These are phyloP conservation scores for Synergus laeviventris DNA, from an alignment of 2,888 invertebrate species.

Conservation along the genomic window DNA sequence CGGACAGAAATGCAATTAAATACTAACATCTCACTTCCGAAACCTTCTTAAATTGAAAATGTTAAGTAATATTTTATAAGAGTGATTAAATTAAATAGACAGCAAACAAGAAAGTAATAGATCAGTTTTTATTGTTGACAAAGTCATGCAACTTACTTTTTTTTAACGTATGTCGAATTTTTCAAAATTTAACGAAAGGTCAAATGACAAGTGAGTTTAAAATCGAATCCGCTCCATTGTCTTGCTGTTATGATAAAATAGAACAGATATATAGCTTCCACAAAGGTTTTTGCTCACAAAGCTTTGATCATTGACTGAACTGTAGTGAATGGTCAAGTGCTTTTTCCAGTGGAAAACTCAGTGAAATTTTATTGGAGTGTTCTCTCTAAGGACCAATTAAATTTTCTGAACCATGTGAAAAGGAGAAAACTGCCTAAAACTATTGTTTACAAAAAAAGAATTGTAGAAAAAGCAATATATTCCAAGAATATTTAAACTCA, in stretches of 20 bases:
- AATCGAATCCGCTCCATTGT: neutral
- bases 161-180: neutral
- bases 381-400: constrained; percentile 1
- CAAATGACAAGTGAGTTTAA: neutral
- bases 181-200: neutral
- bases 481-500: neutral
- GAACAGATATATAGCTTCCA: neutral
- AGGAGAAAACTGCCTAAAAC: neutral
- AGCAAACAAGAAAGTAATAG: neutral
- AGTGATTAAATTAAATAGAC: no score
- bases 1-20: no score
- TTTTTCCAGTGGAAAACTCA: neutral
- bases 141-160: neutral
- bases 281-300: neutral
- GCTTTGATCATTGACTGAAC: constrained; percentile 32
- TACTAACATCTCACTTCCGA: no score
- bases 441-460: neutral
- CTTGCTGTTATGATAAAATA: neutral
- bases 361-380: constrained; percentile 6
- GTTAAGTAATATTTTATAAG: no score
- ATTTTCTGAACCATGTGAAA: neutral
- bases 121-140: neutral
- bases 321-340: constrained; percentile 26
- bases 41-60: no score
- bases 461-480: neutral